Base-by-base conservation (phyloP, 2,113 vertebrate species). In the Plotosus lineatus region DNA sequence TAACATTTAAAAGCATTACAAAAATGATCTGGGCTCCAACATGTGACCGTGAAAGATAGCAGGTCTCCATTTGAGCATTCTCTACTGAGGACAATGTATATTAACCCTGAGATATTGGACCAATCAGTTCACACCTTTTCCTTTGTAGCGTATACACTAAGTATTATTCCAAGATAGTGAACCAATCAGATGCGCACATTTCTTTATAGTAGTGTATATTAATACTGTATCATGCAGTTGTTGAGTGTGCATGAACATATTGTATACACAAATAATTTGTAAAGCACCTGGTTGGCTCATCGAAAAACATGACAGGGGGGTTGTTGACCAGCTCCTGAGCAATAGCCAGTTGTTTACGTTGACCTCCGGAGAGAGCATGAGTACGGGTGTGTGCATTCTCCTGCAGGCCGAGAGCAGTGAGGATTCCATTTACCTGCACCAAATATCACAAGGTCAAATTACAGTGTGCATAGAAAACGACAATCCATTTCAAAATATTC, bases 291-390 rank as follows among this genome's bases (percentile, higher is more conserved):
- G 98, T 99, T 85, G 98, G 97, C 89, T 99, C 98, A 17, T 99
- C 98, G 28, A 99, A 99, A 92, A 99, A 99, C 98, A 99, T 98
- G 91, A 99, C 96, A 0, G 98, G 97, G 0, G 98, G 98, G 83
- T 99, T 99, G 92, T 99, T 99, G 91, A 98, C 97, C 87, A 99
- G 94, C 89, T 99, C 97, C 84, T 96, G 91, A 44, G 97, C 98
- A 2, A 99, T 99, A 82, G 98, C 97, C 83, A 99, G 93, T 51
- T 97, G 93, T 89, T 99, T 98, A 89, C 97, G 94, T 88, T 99
- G 97, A 0, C 98, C 98, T 0, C 97, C 96, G 0, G 98, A 99
- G 75, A 99, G 94, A 14, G 90, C 92, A 84, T 89, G 92, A 78
- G 98, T 98, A 86, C 97, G 96, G 38, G 96, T 99, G 85, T 96